Base-by-base conservation (phyloP, 2,888 invertebrate species). In the Dorcus parallelipipedus region DNA sequence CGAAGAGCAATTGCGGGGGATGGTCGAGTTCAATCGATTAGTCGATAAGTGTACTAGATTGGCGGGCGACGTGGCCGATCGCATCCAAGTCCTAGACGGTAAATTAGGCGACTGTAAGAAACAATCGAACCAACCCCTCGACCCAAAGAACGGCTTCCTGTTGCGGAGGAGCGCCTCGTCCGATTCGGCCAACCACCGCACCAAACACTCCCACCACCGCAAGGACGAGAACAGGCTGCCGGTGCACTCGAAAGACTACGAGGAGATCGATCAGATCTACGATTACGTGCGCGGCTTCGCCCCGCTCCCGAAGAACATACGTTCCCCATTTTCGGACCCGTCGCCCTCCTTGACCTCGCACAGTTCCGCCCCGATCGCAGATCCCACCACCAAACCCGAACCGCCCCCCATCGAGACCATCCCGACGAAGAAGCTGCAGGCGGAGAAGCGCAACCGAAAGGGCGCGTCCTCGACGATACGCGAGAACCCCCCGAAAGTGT, bases 191-290 rank as follows among this genome's bases (percentile, higher is more conserved):
- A 78, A 77, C 69, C 74, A 84, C 80, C 71, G 79, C 70, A 67
- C 77, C 63, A 71, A 85, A 83, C 73, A 80, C 75, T 73, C 75
- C 67, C 73, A 77, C 68, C 65, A 71, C 69, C 59, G 73, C 73
- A 80, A 58, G 73, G 90, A 87, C 69, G 87, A 86, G 71, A 86
- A 84, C 67, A 82, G 84, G 64, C 82, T 84, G 51, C 80, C 81
- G 1, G 75, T 80, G 14, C 80, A 79, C 62, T 83, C 88, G 38
- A 92, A 93, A 74, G 94, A 95, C 71, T 95, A 96, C 78, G 94
- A 95, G 69, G 95, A 97, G 79, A 95, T 97, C 68, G 96, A 97
- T 81, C 94, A 96, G 79, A 94, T 97, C 65, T 97, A 97, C 76
- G 95, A 95, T 75, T 97, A 96, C 76, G 95, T 97, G 0, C 83